phyloP scores from a whole-genome alignment of 2,888 invertebrate species.

The Hydroisotoma schaefferi region DNA sequence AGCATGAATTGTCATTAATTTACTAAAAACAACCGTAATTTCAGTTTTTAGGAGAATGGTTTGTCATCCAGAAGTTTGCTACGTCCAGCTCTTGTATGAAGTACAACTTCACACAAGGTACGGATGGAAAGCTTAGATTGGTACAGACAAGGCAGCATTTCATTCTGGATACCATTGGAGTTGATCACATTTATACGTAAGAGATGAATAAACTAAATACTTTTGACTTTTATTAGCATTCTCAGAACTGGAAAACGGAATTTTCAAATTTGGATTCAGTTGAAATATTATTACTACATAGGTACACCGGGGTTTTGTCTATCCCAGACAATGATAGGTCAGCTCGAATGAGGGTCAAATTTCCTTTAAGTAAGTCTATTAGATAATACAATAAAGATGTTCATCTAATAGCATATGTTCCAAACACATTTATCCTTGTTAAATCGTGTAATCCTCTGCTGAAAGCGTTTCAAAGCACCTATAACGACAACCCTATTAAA shows the following conservation, averaged over 20 bases:
- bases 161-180: conserved; percentile 63
- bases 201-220: no score
- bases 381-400: no score
- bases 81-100: conserved; percentile 74
- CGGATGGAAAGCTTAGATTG: conserved; percentile 63
- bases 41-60: conserved; percentile 76
- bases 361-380: conserved; percentile 74
- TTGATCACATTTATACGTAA: conserved; percentile 70
- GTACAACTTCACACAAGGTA: conserved; percentile 67
- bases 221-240: no score
- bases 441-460: no score
- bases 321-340: conserved; percentile 57
- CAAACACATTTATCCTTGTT: background rate
- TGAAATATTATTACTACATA: conserved; percentile 4
- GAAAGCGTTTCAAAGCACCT: no score
- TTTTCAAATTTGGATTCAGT: no score
- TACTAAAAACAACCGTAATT: no score
- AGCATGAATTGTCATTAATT: no score
- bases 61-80: conserved; percentile 69
- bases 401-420: no score
- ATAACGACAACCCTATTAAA: no score
- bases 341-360: conserved; percentile 70
- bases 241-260: no score
- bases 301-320: conserved; percentile 66
- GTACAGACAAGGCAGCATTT: conserved; percentile 69